Conservation (phyloP, 2,888 invertebrate genomes). For the Cerastis rubricosa region DNA sequence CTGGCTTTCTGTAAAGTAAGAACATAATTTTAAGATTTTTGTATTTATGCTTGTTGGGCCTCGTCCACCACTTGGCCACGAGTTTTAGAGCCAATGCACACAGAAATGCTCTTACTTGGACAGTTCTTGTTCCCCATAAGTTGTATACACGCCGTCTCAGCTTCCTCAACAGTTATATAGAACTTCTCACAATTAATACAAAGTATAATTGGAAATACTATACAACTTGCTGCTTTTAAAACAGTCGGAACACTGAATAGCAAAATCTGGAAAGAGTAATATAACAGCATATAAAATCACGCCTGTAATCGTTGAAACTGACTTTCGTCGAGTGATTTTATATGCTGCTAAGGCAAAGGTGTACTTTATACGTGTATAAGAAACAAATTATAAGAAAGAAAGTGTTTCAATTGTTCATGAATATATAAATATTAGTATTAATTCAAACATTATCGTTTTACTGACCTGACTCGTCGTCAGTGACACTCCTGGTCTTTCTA, state of each 20-base stretch:
- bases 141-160: background rate
- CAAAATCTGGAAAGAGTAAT: background rate
- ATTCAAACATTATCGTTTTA: background rate
- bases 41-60: too few species aligned
- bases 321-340: too few species aligned
- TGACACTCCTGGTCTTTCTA: background rate
- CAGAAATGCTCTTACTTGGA: background rate
- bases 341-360: too few species aligned
- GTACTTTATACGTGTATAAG: too few species aligned
- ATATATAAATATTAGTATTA: too few species aligned
- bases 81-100: too few species aligned
- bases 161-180: conserved; percentile 2
- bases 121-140: background rate
- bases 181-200: conserved; percentile 5
- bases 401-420: too few species aligned
- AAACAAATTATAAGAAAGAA: too few species aligned
- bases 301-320: too few species aligned
- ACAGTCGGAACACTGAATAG: too few species aligned
- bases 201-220: background rate
- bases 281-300: too few species aligned
- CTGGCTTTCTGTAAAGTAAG: background rate
- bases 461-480: background rate
- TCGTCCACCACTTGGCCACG: background rate
- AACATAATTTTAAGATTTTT: background rate
- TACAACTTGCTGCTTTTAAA: background rate